Base-by-base conservation (phyloP, 1,140 invertebrate species). In the Aleiodes sp. region DNA sequence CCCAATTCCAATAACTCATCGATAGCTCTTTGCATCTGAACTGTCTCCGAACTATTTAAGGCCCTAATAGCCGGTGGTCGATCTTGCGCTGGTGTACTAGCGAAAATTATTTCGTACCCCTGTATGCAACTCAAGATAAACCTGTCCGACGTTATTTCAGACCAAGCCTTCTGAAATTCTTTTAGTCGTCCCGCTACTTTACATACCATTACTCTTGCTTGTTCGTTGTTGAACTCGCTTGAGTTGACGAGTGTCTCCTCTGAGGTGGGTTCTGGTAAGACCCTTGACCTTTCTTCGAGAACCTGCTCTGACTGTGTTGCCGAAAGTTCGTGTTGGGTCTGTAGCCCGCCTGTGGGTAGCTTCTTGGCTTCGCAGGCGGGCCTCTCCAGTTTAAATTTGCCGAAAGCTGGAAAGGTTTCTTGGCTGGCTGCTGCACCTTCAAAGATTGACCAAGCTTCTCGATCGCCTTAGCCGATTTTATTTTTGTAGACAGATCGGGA, bases 261-360 rank as follows among this genome's bases (percentile, higher is more conserved):
- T n/a, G n/a, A n/a, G n/a, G n/a, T n/a, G n/a, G n/a, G n/a, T n/a
- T n/a, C n/a, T n/a, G n/a, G n/a, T n/a, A n/a, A n/a, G n/a, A n/a
- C n/a, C n/a, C n/a, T n/a, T n/a, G n/a, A n/a, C n/a, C n/a, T n/a
- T n/a, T n/a, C n/a, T n/a, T n/a, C n/a, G n/a, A n/a, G n/a, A n/a
- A n/a, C n/a, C n/a, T n/a, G n/a, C n/a, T n/a, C n/a, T n/a, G n/a
- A n/a, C n/a, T n/a, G n/a, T n/a, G n/a, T n/a, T n/a, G n/a, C n/a
- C n/a, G n/a, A n/a, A n/a, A n/a, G 62, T 64, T 24, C 62, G 35
- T 43, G 37, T 14, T 43, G 28, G 62, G 24, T 12, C 37, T 57
- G 39, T 61, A 28, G 59, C 52, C 37, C 37, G 57, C 31, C 29
- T 41, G 10, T 52, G 63, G 28, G 1, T 6, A 10, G 14, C 56